Conservation (phyloP, 2,113 vertebrate species). For the Neopipo cinnamomea region DNA sequence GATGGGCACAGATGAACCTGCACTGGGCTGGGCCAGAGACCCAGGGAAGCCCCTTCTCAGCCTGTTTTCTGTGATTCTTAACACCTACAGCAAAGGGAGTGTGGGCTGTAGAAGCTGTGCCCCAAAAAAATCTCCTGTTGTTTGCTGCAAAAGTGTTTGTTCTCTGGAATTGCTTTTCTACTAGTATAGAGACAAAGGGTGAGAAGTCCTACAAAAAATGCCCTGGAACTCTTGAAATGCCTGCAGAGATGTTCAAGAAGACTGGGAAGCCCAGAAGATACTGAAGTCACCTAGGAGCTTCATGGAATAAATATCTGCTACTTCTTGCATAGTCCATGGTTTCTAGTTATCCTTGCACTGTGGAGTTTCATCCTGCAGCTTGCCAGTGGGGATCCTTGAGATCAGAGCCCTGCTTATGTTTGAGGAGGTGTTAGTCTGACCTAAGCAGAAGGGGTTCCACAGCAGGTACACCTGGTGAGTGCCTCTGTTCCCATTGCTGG, state of each 20-base stretch:
- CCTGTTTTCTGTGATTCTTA: background rate
- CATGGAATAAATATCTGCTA: background rate
- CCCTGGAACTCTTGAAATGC: background rate
- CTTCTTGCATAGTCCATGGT: background rate
- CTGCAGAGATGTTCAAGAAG: background rate
- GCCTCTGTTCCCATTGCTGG: background rate
- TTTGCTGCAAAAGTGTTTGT: background rate
- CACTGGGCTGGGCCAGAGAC: background rate
- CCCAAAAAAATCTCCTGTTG: background rate
- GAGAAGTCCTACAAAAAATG: background rate
- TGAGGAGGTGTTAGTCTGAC: background rate
- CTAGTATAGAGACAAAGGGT: background rate
- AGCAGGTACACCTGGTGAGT: background rate
- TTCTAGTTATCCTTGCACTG: background rate
- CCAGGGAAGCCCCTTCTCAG: background rate
- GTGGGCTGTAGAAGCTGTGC: background rate
- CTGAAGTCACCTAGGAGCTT: background rate
- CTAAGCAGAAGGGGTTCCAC: background rate
- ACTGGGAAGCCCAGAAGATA: background rate
- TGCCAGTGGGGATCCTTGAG: background rate
- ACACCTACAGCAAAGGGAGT: background rate
- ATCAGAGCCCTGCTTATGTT: background rate
- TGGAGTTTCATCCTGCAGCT: background rate
- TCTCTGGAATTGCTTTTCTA: background rate
- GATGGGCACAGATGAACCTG: background rate